These are phyloP conservation scores for Synchiropus splendidus DNA, from an alignment of 2,113 vertebrate genomes.

Conservation along the genomic window DNA sequence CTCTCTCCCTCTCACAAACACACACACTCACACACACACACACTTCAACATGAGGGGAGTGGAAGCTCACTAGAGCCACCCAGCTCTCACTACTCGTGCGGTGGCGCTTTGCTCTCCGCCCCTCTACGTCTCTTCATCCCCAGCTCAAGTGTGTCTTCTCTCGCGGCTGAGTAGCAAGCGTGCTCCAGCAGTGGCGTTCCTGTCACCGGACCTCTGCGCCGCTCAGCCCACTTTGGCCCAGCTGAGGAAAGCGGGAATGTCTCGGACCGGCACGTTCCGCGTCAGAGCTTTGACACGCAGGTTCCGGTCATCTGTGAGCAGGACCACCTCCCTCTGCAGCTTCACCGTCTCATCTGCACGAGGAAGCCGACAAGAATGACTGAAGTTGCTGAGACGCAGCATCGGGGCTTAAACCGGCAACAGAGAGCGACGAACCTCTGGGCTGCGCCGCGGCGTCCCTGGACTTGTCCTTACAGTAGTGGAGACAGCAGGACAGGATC, in stretches of 20 bases:
- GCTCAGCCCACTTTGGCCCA: constrained; percentile 98
- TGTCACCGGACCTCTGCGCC: constrained; percentile 14
- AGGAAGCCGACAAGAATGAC: background rate
- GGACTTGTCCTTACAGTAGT: constrained; percentile 97
- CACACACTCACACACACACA: constrained; percentile 29
- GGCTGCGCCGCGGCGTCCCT: constrained; percentile 88
- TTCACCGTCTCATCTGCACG: constrained; percentile 76
- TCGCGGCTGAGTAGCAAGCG: constrained; percentile 41
- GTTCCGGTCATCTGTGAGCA: constrained; percentile 93
- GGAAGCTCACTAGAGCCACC: constrained; percentile 31
- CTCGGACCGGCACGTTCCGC: constrained; percentile 89
- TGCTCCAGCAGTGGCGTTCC: constrained; percentile 40
- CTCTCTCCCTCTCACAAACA: background rate
- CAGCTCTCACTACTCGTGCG: constrained; percentile 31
- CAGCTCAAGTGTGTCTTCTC: constrained; percentile 41
- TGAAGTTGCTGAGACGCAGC: no score
- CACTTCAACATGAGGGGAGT: constrained; percentile 31
- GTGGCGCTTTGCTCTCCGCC: no score
- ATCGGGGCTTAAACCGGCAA: no score
- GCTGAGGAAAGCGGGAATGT: constrained; percentile 91
- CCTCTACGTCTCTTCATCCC: constrained; percentile 18
- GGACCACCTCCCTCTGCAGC: constrained; percentile 85
- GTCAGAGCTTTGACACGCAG: constrained; percentile 94
- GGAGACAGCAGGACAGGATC: constrained; percentile 65
- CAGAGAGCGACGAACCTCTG: constrained; percentile 70